Evolutionary conservation across 1,140 invertebrate species (phyloP).

Genomic region (Drosophila sechellia): DNA sequence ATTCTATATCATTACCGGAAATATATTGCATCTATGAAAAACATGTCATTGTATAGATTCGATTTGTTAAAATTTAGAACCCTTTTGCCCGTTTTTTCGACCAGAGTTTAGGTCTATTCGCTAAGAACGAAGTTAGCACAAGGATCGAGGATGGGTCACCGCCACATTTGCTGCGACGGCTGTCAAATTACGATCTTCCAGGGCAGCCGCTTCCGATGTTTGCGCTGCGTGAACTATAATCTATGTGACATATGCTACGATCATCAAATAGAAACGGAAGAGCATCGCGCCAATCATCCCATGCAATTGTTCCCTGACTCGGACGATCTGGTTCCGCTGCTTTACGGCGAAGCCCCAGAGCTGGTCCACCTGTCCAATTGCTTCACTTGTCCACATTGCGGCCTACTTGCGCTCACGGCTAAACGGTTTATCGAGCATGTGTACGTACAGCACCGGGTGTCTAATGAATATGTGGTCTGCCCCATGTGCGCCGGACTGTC

Average conservation of each 20-base stretch:
- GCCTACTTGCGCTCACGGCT: conserved; percentile 43
- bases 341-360: conserved; percentile 34
- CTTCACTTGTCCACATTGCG: conserved; percentile 66
- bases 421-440: conserved; percentile 65
- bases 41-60: conserved; percentile 13
- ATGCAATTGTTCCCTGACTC: conserved; percentile 52
- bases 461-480: conserved; percentile 58
- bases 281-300: conserved; percentile 52
- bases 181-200: conserved; percentile 53
- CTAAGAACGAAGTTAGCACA: background rate
- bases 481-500: conserved; percentile 62
- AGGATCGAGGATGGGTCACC: conserved; percentile 46
- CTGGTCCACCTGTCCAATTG: conserved; percentile 60
- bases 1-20: too few species aligned
- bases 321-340: conserved; percentile 14
- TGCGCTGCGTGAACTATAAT: conserved; percentile 64
- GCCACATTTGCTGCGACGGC: conserved; percentile 57
- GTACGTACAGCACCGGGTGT: conserved; percentile 33
- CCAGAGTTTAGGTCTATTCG: conserved; percentile 5
- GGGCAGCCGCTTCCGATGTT: conserved; percentile 59
- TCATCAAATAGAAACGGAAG: conserved; percentile 42
- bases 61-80: conserved; percentile 23
- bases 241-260: conserved; percentile 66
- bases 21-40: background rate
- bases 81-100: conserved; percentile 5